phyloP scores from a whole-genome alignment of 2,797 vertebrate genomes.

The Urosaurus nigricauda region DNA sequence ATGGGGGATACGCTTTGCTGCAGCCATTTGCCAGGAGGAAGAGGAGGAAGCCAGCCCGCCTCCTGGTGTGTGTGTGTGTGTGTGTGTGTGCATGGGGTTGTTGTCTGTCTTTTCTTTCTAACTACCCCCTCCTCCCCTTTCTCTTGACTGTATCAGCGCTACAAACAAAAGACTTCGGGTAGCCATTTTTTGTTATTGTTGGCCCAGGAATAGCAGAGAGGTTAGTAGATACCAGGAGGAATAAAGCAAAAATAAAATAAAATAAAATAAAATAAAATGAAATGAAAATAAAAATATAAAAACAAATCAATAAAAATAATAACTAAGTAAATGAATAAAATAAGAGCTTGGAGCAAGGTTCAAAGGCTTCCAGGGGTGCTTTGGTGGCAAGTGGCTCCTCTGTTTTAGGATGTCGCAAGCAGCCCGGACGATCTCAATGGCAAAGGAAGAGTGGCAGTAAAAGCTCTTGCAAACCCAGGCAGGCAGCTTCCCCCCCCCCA shows the following conservation, averaged over 20 bases:
- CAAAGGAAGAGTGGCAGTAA: neutral
- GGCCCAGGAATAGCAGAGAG: neutral
- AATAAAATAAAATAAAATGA: neutral
- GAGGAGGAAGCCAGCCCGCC: neutral
- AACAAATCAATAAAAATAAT: too few species aligned
- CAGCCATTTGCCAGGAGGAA: neutral
- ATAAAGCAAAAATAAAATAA: neutral
- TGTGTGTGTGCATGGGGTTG: too few species aligned
- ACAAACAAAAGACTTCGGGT: conserved; percentile 28
- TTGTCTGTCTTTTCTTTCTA: too few species aligned
- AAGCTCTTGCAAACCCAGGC: neutral
- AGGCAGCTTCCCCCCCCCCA: too few species aligned
- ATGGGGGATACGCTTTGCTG: conserved; percentile 1
- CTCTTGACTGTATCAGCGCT: neutral
- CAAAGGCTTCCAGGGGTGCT: too few species aligned
- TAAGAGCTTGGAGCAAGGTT: neutral
- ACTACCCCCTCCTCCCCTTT: neutral
- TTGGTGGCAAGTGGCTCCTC: too few species aligned
- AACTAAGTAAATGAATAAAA: too few species aligned
- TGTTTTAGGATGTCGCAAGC: neutral
- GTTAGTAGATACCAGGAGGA: neutral
- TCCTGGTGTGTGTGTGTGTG: too few species aligned
- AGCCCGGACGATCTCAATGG: too few species aligned
- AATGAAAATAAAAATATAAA: too few species aligned
- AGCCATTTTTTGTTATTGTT: conserved; percentile 12